Base-by-base conservation (phyloP, 2,113 vertebrate species). In the Chinchilla lanigera region DNA sequence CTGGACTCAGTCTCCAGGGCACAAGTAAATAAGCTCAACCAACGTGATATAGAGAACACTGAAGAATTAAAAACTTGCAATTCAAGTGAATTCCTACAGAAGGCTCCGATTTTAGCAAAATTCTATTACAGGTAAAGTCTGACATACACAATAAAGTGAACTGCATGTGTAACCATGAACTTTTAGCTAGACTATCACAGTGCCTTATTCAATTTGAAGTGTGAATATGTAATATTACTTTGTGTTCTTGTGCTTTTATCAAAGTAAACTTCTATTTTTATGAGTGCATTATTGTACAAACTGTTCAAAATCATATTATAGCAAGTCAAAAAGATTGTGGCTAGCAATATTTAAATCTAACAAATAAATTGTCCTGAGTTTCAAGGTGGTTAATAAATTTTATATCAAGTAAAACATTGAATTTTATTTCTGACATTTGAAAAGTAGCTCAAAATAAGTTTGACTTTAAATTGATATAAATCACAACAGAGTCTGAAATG, bases 401-500 rank as follows among this genome's bases (percentile, higher is more conserved):
- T 44, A 33, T 75, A 94, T 97, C 60, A 58, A 63, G 12, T 30
- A 60, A 69, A 96, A 14, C 19, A 83, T 41, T 63, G 65, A 69
- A 92, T 97, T 98, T 96, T 12, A 63, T 96, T 97, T 92, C 4
- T 4, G 83, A 90, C 73, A 78, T 52, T 98, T 97, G 87, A 92
- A 97, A 81, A 30, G 41, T 35, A 69, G 61, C 97, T 98, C 95
- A 98, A 95, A 98, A 97, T 96, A 95, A 96, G 44, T 30, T 58
- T 87, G 65, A 16, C 94, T 98, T 98, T 89, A 88, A 97, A 82
- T 97, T 96, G 97, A 35, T 85, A 96, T 61, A 73, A 97, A 98
- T 98, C 95, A 98, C 95, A 95, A 16, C 7, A 35, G 35, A 78
- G 41, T 96, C 82, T 97, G 86, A 97, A 97, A 98, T 96, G 52